Percentiles rank a stretch among this genome's conserved stretches.
phyloP scores from a whole-genome alignment of 1,140 invertebrate genomes.

The Platyura marginata region DNA sequence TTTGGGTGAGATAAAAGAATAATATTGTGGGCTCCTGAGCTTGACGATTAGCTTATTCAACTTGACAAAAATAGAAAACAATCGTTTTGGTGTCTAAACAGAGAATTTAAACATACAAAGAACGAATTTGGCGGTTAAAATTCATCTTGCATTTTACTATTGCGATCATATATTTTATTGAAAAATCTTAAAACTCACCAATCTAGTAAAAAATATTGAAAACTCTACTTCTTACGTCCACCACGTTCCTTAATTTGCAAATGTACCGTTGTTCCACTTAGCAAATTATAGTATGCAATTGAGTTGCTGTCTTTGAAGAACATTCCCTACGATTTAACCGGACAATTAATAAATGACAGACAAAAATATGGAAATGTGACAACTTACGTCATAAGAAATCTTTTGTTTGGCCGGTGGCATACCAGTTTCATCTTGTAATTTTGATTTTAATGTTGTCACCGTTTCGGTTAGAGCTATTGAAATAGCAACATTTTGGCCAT shows the following conservation, averaged over 20 bases:
- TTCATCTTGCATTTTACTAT: no score
- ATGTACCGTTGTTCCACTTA: slow-evolving; percentile 62
- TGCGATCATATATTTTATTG: no score
- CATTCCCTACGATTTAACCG: no score
- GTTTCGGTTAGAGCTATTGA: slow-evolving; percentile 63
- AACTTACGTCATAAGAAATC: slow-evolving; percentile 24
- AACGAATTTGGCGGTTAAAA: no score
- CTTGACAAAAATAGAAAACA: no score
- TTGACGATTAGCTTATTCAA: no score
- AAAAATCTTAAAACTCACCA: no score
- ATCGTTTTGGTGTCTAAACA: no score
- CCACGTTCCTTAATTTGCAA: slow-evolving; percentile 93
- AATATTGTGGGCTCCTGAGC: no score
- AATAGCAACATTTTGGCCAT: slow-evolving; percentile 71
- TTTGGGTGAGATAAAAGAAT: no score
- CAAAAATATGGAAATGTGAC: neutral
- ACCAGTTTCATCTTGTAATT: slow-evolving; percentile 72
- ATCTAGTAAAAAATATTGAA: neutral
- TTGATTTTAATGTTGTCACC: slow-evolving; percentile 71
- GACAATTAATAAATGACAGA: slow-evolving; percentile 32
- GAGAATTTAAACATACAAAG: no score
- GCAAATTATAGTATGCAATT: slow-evolving; percentile 90
- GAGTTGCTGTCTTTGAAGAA: slow-evolving; percentile 96
- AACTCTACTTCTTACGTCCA: slow-evolving; percentile 82
- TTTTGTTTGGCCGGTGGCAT: slow-evolving; percentile 98